These are phyloP conservation scores for Calephelis nemesis DNA, from an alignment of 1,140 invertebrate species.

Conservation along the genomic window DNA sequence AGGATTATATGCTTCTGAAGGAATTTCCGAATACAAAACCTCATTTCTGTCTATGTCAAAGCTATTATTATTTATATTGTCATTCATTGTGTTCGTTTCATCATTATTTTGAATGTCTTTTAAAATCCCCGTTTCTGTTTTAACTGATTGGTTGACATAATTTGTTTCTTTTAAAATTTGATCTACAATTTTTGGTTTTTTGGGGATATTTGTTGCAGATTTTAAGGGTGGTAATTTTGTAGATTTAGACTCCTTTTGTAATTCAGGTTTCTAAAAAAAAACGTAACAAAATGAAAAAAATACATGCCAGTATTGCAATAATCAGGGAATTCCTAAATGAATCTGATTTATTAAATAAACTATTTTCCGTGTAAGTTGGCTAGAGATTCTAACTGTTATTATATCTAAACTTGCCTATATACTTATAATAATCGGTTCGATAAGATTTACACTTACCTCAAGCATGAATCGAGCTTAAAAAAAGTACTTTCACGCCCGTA, in stretches of 20 bases:
- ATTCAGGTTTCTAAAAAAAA: not conserved
- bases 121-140: not conserved
- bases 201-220: not conserved
- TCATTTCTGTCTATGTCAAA: not conserved
- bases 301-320: too few relatives aligned
- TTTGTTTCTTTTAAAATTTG: constrained; percentile 17
- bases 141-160: not conserved
- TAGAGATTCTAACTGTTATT: too few relatives aligned
- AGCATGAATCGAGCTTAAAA: too few relatives aligned
- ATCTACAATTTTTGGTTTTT: constrained; percentile 19
- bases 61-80: not conserved
- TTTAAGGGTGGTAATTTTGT: not conserved
- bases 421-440: too few relatives aligned
- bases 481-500: too few relatives aligned
- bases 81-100: not conserved
- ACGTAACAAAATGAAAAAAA: not conserved
- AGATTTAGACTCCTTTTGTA: not conserved
- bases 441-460: too few relatives aligned
- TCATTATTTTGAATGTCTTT: not conserved
- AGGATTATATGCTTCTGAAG: not conserved
- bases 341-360: too few relatives aligned
- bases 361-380: too few relatives aligned
- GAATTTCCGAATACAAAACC: not conserved
- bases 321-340: too few relatives aligned
- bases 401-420: too few relatives aligned